Evolutionary conservation across 2,113 vertebrate genomes (phyloP).

Genomic region (Hepsetus odoe): DNA sequence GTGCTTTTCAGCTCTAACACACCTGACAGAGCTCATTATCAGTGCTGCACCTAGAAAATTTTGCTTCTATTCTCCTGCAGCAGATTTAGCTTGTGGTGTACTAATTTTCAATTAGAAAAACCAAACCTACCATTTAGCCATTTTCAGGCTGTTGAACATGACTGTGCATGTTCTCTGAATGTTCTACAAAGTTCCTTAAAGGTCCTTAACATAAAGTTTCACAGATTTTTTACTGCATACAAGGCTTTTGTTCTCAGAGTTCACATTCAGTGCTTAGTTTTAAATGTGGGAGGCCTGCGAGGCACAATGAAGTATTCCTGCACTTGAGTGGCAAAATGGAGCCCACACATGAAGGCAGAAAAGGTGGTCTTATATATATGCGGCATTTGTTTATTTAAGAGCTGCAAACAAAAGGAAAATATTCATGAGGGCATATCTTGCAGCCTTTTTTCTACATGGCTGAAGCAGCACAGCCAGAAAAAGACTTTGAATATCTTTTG

Average conservation of each 20-base stretch:
- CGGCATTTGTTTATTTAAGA: neutral
- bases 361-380: neutral
- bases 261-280: neutral
- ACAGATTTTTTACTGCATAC: neutral
- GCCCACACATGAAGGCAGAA: neutral
- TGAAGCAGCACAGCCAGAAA: neutral
- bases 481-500: neutral
- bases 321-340: neutral
- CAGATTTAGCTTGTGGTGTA: too few relatives aligned
- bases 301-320: neutral
- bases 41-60: too few relatives aligned
- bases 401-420: constrained; percentile 7
- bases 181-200: neutral
- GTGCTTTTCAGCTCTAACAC: too few relatives aligned
- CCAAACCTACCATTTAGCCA: too few relatives aligned
- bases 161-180: too few relatives aligned
- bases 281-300: neutral
- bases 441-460: neutral
- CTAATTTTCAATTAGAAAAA: too few relatives aligned
- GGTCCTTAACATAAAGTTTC: neutral
- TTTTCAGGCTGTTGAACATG: too few relatives aligned
- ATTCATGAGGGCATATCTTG: neutral
- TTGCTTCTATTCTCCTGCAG: too few relatives aligned
- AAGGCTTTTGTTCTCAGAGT: neutral
- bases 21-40: too few relatives aligned